Percentiles rank a stretch among this genome's conserved stretches.
phyloP scores from a whole-genome alignment of 2,888 invertebrate genomes.

The Chloromyia formosa region DNA sequence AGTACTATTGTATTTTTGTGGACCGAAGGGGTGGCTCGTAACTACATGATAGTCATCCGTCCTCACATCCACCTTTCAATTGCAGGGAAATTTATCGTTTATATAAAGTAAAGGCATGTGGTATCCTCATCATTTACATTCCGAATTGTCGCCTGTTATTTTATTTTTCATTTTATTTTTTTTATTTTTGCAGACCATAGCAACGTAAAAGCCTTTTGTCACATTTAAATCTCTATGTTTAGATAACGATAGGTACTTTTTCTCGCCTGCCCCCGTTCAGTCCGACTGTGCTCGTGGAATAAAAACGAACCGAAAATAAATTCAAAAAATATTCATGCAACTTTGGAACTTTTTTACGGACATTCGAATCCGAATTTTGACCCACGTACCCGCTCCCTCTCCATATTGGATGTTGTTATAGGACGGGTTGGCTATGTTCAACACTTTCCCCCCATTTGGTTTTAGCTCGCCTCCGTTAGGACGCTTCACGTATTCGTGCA shows the following conservation, averaged over 20 bases:
- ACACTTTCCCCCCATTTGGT: not conserved
- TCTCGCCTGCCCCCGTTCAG: not conserved
- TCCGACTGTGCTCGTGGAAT: not conserved
- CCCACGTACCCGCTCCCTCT: not conserved
- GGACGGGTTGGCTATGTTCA: not conserved
- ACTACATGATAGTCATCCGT: too few species aligned
- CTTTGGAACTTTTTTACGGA: constrained; percentile 26
- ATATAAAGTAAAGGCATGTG: constrained; percentile 32
- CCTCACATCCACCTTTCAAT: too few species aligned
- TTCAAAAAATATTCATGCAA: constrained; percentile 30
- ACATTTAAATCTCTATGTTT: constrained; percentile 25
- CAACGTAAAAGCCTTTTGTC: not conserved
- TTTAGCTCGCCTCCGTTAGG: not conserved
- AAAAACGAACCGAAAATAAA: constrained; percentile 36
- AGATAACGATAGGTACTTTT: constrained; percentile 30
- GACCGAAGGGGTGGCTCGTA: too few species aligned
- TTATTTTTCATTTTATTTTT: not conserved
- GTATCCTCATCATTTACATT: constrained; percentile 17
- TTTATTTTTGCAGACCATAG: not conserved
- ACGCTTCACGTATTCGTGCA: constrained; percentile 16
- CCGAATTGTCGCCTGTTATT: constrained; percentile 11
- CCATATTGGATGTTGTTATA: not conserved
- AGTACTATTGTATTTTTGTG: too few species aligned
- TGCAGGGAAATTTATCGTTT: constrained; percentile 22
- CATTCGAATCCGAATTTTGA: not conserved